These are phyloP conservation scores for Lacanobia wlatinum DNA, from an alignment of 2,888 invertebrate genomes.

Conservation along the genomic window DNA sequence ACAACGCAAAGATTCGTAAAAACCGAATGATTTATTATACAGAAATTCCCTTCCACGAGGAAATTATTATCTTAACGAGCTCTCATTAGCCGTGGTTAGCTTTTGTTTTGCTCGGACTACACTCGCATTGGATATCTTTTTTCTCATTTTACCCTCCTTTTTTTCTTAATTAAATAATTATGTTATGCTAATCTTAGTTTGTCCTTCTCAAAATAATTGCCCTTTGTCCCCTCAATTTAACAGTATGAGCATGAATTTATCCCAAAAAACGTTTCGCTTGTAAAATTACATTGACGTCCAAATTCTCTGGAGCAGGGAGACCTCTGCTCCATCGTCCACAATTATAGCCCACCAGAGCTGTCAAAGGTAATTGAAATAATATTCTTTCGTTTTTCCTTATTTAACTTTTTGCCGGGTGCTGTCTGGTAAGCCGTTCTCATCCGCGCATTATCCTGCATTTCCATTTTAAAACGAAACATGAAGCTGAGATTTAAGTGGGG, in stretches of 20 bases:
- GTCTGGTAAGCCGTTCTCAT: slow-evolving; percentile 75
- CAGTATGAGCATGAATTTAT: slow-evolving; percentile 26
- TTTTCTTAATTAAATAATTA: slow-evolving; percentile 80
- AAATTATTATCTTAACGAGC: slow-evolving; percentile 81
- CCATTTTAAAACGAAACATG: slow-evolving; percentile 78
- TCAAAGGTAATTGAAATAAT: slow-evolving; percentile 75
- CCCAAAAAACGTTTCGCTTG: slow-evolving; percentile 31
- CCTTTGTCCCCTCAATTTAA: slow-evolving; percentile 57
- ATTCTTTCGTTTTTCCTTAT: slow-evolving; percentile 71
- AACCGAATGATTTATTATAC: slow-evolving; percentile 65
- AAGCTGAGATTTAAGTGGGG: slow-evolving; percentile 74
- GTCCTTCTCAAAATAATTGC: slow-evolving; percentile 71
- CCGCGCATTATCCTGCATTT: slow-evolving; percentile 79
- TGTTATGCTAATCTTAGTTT: slow-evolving; percentile 81
- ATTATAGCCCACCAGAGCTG: slow-evolving; percentile 57
- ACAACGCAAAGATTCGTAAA: slow-evolving; percentile 63
- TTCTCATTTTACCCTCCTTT: slow-evolving; percentile 67
- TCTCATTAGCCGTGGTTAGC: slow-evolving; percentile 80
- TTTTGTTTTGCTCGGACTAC: slow-evolving; percentile 76
- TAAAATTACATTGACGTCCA: slow-evolving; percentile 29
- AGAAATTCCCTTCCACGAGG: slow-evolving; percentile 72
- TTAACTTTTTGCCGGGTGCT: slow-evolving; percentile 72
- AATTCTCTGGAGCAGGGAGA: slow-evolving; percentile 22
- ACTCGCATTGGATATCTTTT: slow-evolving; percentile 70
- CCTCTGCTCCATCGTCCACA: slow-evolving; percentile 37